Base-by-base conservation (phyloP, 2,888 invertebrate genomes). In the Scaptodrosophila latifasciaeformis region DNA sequence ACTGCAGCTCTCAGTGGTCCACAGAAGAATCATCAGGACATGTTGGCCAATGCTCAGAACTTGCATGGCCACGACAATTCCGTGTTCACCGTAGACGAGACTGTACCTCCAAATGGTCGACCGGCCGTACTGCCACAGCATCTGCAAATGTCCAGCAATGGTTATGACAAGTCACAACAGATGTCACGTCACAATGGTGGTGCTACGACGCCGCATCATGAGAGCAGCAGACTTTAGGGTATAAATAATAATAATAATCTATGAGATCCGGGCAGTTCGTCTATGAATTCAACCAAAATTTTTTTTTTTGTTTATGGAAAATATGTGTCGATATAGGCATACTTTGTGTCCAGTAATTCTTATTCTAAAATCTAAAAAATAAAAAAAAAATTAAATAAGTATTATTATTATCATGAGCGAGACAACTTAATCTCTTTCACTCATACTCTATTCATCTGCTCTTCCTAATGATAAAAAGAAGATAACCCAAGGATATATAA, bases 11-110 rank as follows among this genome's bases (percentile, higher is more conserved):
- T 37, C 1, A 65, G 63, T 29, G 70, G 69, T 24, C 57, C 67
- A 1, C 61, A 59, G 2, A 72, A 69, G 48, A 62, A 37, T 40
- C 62, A 77, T 53, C 59, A 62, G 15, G 78, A 72, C 40, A 66
- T 72, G 0, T 61, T 78, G 7, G 67, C 74, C 31, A 74, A 72
- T 35, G 69, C 61, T 1, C 83, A 74, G n/a, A 70, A 75, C 45
- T 67, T 84, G 64, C 82, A 81, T 27, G 86, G 87, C 6, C 86
- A 86, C 61, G 86, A 86, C 49, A 86, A 86, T 47, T 81, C 79
- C 2, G 83, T 85, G 12, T 86, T 86, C 54, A 68, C 82, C 5
- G 84, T 81, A 45, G 86, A 86, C 52, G 86, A 85, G 53, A 70
- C 67, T 4, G 49, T 84, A 45, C 74, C 82, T 35, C 55, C 72